Evolutionary conservation across 2,113 vertebrate genomes (phyloP).

Genomic region (Tiliqua scincoides): DNA sequence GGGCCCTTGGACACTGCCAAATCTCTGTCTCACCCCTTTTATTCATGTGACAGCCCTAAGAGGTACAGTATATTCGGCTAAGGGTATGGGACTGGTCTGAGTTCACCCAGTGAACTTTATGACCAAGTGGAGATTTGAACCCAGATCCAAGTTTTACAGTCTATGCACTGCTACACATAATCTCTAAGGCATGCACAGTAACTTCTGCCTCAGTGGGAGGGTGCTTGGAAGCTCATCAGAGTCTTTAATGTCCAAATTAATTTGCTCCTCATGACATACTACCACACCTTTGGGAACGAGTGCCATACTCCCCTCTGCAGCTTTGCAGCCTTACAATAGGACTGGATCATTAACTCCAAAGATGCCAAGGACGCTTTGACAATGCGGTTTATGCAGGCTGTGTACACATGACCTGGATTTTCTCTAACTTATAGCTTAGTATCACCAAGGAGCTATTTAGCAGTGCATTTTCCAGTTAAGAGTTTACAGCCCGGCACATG

Average conservation of each 20-base stretch:
- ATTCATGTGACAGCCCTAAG: no score
- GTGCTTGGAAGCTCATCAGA: no score
- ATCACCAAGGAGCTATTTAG: fast-evolving
- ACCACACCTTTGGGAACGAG: background rate
- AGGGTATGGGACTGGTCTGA: no score
- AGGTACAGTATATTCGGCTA: no score
- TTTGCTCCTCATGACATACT: background rate
- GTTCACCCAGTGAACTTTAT: no score
- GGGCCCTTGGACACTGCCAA: no score
- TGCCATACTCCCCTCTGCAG: background rate
- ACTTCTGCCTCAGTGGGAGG: no score
- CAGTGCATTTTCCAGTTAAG: background rate
- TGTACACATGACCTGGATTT: background rate
- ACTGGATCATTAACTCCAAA: background rate
- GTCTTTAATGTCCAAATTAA: background rate
- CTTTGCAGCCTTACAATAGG: background rate
- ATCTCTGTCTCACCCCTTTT: no score
- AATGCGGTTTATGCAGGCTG: background rate
- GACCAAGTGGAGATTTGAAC: no score
- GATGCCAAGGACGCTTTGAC: background rate
- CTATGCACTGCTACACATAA: no score
- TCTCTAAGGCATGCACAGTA: no score
- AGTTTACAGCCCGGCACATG: background rate
- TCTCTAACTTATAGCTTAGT: background rate
- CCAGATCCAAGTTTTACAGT: no score